Conservation (phyloP, 2,797 vertebrate genomes). For the Eleutherodactylus coqui region DNA sequence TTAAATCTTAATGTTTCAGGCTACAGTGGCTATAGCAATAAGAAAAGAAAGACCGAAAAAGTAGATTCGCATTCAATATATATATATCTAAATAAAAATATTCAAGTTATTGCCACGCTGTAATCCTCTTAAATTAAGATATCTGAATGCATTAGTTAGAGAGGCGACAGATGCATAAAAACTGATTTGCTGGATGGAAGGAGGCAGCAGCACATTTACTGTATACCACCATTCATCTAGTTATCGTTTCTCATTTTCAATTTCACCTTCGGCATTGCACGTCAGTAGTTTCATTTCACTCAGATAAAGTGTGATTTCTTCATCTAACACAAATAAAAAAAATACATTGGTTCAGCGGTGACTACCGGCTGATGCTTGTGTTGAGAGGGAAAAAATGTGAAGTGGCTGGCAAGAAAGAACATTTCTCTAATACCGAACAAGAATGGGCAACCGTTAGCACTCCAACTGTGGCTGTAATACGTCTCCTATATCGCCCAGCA, state of each 20-base stretch:
- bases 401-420: conserved; percentile 46
- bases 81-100: conserved; percentile 51
- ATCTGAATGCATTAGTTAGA: conserved; percentile 62
- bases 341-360: conserved; percentile 43
- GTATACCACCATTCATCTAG: conserved; percentile 54
- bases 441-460: conserved; percentile 38
- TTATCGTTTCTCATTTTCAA: conserved; percentile 61
- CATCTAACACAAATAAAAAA: conserved; percentile 62
- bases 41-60: conserved; percentile 2
- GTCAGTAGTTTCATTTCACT: conserved; percentile 63
- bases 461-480: conserved; percentile 39
- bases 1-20: neutral
- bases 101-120: conserved; percentile 34
- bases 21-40: conserved; percentile 2
- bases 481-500: neutral
- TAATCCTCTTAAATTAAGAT: conserved; percentile 62
- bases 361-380: conserved; percentile 42
- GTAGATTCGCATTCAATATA: conserved; percentile 39
- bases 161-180: conserved; percentile 59
- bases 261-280: conserved; percentile 63
- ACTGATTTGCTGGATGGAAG: conserved; percentile 57
- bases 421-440: conserved; percentile 30
- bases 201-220: conserved; percentile 51
- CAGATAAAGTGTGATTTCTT: conserved; percentile 64
- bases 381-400: conserved; percentile 29